These are phyloP conservation scores for Nasonia vitripennis DNA, from an alignment of 1,140 invertebrate species.

Conservation along the genomic window DNA sequence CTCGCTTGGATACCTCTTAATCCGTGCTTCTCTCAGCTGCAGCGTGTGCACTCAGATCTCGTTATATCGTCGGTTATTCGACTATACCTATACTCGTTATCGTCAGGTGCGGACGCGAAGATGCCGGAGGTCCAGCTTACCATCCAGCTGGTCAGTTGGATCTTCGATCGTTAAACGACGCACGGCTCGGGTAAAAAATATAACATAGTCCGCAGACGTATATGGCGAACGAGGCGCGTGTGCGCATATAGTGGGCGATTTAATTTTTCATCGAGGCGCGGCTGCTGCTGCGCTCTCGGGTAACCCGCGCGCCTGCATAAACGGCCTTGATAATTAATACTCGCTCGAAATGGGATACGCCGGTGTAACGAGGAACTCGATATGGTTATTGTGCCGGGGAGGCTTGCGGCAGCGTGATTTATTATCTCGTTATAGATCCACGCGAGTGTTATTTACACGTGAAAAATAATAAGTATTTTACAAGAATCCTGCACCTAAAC, in stretches of 20 bases:
- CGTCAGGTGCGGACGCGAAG: neutral
- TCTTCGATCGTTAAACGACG: constrained; percentile 11
- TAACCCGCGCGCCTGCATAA: neutral
- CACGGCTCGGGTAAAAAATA: neutral
- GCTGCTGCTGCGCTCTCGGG: neutral
- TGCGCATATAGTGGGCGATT: neutral
- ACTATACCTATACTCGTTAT: too few relatives aligned
- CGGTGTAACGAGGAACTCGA: neutral
- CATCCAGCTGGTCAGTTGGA: constrained; percentile 7
- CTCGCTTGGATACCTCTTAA: neutral
- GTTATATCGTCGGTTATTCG: too few relatives aligned
- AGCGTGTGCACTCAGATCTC: too few relatives aligned
- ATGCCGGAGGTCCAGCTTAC: neutral
- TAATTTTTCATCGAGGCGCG: neutral
- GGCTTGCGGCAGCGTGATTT: neutral
- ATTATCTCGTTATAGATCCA: neutral
- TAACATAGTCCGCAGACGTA: neutral
- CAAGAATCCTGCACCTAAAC: too few relatives aligned
- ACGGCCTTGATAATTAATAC: neutral
- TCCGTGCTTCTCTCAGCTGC: neutral
- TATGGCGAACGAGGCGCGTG: neutral
- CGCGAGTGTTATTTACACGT: too few relatives aligned
- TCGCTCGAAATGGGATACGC: neutral
- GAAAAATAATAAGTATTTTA: too few relatives aligned
- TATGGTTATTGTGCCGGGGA: neutral